Conservation (phyloP, 2,113 vertebrate genomes). For the Indicator indicator region DNA sequence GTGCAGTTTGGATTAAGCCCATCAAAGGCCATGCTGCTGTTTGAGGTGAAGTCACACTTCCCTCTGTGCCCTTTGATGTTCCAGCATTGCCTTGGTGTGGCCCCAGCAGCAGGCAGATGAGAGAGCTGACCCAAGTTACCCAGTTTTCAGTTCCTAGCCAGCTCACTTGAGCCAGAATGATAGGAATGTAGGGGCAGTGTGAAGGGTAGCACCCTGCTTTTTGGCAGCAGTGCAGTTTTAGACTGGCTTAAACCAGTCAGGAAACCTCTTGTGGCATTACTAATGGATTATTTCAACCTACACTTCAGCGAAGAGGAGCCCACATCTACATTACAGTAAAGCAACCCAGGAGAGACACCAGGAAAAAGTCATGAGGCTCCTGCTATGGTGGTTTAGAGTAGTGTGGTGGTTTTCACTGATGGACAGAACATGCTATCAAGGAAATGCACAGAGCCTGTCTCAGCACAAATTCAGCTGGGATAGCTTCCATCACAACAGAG, state of each 20-base stretch:
- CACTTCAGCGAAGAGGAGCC: neutral
- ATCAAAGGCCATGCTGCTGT: neutral
- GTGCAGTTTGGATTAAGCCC: neutral
- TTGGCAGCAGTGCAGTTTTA: neutral
- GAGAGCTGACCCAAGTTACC: neutral
- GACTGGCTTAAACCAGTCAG: neutral
- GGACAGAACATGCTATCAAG: rapidly evolving
- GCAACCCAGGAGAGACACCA: neutral
- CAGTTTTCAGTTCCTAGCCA: neutral
- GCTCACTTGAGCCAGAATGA: neutral
- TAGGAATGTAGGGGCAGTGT: neutral
- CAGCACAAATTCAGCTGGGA: neutral
- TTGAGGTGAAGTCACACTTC: neutral
- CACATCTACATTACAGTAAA: neutral
- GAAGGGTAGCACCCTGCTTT: neutral
- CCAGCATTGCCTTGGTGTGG: neutral
- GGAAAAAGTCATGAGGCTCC: neutral
- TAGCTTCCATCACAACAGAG: neutral
- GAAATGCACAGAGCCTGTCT: neutral
- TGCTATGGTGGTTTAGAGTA: neutral
- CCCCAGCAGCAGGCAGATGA: neutral
- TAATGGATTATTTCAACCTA: neutral
- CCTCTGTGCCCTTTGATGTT: neutral
- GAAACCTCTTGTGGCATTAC: neutral
- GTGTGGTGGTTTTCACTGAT: neutral